phyloP scores from a whole-genome alignment of 2,888 invertebrate genomes.

The Allygus modestus region DNA sequence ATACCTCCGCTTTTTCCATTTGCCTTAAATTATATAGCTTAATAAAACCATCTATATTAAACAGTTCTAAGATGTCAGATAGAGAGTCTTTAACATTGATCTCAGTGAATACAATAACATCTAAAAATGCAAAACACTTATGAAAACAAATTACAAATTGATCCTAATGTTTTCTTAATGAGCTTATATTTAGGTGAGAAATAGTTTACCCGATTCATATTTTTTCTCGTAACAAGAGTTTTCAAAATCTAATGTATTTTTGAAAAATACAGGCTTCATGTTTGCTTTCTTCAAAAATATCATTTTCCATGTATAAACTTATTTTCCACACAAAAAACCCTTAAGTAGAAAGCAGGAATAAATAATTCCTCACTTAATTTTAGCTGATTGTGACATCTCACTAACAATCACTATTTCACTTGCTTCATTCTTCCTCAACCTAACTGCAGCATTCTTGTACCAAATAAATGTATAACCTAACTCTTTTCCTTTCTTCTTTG shows the following conservation, averaged over 20 bases:
- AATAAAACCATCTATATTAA: neutral
- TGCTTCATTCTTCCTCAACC: neutral
- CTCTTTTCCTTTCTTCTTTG: neutral
- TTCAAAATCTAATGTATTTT: neutral
- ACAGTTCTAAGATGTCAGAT: neutral
- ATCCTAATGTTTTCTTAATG: slow-evolving; percentile 17
- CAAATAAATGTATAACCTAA: neutral
- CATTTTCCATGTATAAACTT: neutral
- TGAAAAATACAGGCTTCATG: neutral
- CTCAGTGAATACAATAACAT: neutral
- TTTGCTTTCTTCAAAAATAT: neutral
- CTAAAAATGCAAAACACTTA: neutral
- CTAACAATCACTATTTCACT: neutral
- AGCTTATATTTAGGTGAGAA: neutral
- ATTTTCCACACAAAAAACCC: neutral
- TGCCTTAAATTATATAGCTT: neutral
- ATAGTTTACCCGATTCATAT: neutral
- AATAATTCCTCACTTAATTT: neutral
- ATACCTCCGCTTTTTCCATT: neutral
- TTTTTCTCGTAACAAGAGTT: neutral
- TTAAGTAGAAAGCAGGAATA: neutral
- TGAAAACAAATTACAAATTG: neutral
- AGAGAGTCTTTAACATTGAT: neutral
- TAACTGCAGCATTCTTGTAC: slow-evolving; percentile 7
- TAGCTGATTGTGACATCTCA: neutral